Base-by-base conservation (phyloP, 2,113 vertebrate species). In the Ammodytes marinus region DNA sequence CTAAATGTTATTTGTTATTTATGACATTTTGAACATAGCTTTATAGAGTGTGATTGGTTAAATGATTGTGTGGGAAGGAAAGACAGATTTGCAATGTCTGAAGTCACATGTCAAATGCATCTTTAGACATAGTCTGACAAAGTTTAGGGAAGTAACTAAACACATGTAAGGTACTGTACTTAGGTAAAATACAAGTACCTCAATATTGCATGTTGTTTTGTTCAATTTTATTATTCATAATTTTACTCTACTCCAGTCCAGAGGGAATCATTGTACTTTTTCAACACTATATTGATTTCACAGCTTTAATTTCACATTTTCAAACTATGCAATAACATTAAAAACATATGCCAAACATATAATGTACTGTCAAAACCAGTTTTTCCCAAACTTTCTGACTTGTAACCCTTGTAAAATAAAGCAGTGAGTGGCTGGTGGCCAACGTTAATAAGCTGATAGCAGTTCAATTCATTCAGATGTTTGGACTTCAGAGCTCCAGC, bases 401-500 rank as follows among this genome's bases (percentile, higher is more conserved):
- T 43, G 13, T 27, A 54, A 40, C 17, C 17, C 5, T 40, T 7
- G 27, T 27, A 27, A 27, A 27, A 27, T 27, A 27, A 27, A 27
- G 54, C 45, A 59, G 47, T 46, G 49, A 80, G 40, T 46, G 46
- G 49, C 13, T 64, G 27, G 27, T 27, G 27, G 27, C 27, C 27
- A 27, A 27, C 27, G 27, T 27, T 27, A 2, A 27, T 27, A 27
- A 27, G 2, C 27, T 27, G 27, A 1, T 27, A 27, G 27, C 27
- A 27, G 27, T 27, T 27, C 39, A 75, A 53, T 68, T 69, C 60
- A 73, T 85, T 74, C 69, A 74, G 12, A 64, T 79, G 59, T 84
- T 85, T 78, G 19, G 78, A 75, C 79, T 77, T 82, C 47, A 85
- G 59, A 77, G 80, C 57, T 69, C 37, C 27, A 73, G 79, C 80